Evolutionary conservation across 1,140 invertebrate genomes (phyloP).

Genomic region (Thereuonema tuberculata): DNA sequence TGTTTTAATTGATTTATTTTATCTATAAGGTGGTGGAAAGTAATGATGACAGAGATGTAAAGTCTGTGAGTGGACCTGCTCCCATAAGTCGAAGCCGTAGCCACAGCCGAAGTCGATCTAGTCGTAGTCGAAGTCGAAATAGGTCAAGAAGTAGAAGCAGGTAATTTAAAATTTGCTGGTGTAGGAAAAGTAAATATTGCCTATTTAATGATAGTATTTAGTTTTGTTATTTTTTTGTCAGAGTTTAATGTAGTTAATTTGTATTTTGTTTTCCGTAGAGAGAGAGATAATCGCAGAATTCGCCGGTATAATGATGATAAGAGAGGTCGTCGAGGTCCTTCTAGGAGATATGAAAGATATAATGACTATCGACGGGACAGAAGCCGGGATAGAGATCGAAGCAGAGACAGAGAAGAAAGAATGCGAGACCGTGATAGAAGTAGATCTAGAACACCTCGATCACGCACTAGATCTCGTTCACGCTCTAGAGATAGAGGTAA

Average conservation of each 20-base stretch:
- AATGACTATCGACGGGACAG: constrained; percentile 5
- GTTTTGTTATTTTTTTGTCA: not conserved
- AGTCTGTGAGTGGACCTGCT: constrained; percentile 3
- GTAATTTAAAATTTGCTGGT: not conserved
- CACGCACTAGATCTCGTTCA: constrained; percentile 22
- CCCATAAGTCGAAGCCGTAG: constrained; percentile 11
- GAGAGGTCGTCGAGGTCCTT: not conserved
- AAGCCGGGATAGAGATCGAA: constrained; percentile 6
- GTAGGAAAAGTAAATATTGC: not conserved
- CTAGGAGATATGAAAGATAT: constrained; percentile 5
- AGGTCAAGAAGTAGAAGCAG: constrained; percentile 9
- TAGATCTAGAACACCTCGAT: constrained; percentile 15
- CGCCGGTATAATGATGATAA: constrained; percentile 7
- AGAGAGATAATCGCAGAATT: constrained; percentile 8
- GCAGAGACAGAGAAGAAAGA: not conserved
- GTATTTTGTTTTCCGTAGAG: constrained; percentile 3
- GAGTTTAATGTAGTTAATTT: not conserved
- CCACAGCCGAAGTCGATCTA: constrained; percentile 4
- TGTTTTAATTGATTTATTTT: no score
- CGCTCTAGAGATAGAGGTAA: constrained; percentile 12
- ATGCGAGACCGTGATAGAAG: constrained; percentile 12
- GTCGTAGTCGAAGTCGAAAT: constrained; percentile 6
- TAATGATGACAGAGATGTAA: no score
- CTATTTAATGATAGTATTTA: not conserved
- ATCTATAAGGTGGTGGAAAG: no score